These are phyloP conservation scores for Dasysyrphus tricinctus DNA, from an alignment of 2,888 invertebrate species.

Conservation along the genomic window DNA sequence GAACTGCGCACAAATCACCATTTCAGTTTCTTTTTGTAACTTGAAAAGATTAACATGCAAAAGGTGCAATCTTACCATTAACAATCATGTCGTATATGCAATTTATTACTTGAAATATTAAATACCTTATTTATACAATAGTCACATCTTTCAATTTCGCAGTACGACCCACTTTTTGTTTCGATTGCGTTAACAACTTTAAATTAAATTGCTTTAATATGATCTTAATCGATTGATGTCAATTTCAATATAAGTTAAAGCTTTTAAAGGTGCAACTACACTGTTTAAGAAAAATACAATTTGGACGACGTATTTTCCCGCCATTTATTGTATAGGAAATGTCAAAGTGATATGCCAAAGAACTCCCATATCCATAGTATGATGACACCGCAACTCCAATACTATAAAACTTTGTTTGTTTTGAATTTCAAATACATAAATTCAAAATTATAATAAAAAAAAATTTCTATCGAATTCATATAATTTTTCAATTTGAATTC, in stretches of 20 bases:
- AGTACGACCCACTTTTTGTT: conserved; percentile 37
- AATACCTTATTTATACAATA: conserved; percentile 24
- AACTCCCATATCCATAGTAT: conserved; percentile 19
- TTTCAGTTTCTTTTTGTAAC: background rate
- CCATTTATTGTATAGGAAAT: background rate
- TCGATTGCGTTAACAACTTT: conserved; percentile 13
- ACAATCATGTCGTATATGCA: conserved; percentile 38
- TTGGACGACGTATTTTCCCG: background rate
- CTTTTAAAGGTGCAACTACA: background rate
- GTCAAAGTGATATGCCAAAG: background rate
- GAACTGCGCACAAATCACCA: conserved; percentile 33
- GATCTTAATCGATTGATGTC: background rate
- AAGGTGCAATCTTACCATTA: conserved; percentile 32
- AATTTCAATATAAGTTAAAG: background rate
- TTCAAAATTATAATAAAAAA: background rate
- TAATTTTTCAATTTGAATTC: conserved; percentile 68
- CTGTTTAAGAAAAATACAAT: background rate
- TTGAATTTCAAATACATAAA: conserved; percentile 24
- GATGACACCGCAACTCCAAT: conserved; percentile 37
- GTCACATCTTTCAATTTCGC: conserved; percentile 20
- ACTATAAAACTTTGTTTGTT: conserved; percentile 44
- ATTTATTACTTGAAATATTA: conserved; percentile 35
- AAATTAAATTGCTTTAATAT: background rate
- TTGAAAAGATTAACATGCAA: conserved; percentile 31
- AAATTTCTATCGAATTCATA: conserved; percentile 31